Percentiles rank a stretch among this genome's conserved stretches.
phyloP scores from a whole-genome alignment of 2,113 vertebrate species.

The Mustela lutreola region DNA sequence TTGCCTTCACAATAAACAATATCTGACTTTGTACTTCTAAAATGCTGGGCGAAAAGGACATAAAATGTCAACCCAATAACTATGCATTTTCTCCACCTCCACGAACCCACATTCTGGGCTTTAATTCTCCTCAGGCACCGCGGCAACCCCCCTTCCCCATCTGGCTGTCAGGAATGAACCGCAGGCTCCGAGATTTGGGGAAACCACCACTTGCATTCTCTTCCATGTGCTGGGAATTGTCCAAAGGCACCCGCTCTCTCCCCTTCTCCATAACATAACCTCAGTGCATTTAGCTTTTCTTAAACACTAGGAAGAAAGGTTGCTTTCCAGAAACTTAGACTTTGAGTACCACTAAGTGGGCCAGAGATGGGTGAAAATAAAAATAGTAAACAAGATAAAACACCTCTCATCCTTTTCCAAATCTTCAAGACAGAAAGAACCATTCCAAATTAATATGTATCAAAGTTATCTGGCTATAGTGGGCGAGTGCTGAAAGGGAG shows the following conservation, averaged over 20 bases:
- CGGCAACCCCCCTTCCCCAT: not conserved
- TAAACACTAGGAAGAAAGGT: not conserved
- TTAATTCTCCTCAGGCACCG: not conserved
- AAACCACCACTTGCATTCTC: not conserved
- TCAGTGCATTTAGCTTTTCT: not conserved
- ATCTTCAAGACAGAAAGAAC: not conserved
- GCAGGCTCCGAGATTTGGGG: not conserved
- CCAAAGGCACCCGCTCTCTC: not conserved
- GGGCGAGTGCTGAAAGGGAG: not conserved
- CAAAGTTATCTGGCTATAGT: not conserved
- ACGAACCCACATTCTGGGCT: not conserved
- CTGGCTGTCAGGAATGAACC: not conserved
- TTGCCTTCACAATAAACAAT: constrained; percentile 12
- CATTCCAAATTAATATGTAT: not conserved
- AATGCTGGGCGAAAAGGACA: not conserved
- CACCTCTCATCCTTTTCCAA: not conserved
- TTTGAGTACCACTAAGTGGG: not conserved
- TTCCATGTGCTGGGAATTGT: not conserved
- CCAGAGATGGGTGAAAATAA: not conserved
- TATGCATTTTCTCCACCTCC: not conserved
- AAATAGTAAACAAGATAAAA: not conserved
- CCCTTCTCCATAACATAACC: not conserved
- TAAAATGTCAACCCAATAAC: not conserved
- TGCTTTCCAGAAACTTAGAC: not conserved
- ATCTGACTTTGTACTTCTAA: not conserved